Conservation (phyloP, 2,888 invertebrate genomes). For the Drosophila flavopinicola region DNA sequence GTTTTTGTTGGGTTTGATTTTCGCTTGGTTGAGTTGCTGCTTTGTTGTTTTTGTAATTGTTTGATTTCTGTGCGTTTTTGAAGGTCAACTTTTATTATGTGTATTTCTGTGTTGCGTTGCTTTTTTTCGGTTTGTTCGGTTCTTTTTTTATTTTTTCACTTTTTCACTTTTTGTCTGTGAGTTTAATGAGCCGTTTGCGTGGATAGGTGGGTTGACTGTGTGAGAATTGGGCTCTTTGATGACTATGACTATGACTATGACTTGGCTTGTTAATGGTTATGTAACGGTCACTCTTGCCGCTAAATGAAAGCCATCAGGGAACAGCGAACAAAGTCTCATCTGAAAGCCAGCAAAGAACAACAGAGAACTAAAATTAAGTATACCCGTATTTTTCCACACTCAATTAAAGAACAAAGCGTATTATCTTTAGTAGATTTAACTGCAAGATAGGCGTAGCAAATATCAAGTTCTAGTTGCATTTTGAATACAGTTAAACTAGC, state of each 20-base stretch:
- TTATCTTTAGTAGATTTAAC: neutral
- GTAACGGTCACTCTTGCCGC: constrained; percentile 32
- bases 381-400: neutral
- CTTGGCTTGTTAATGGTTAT: constrained; percentile 50
- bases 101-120: constrained; percentile 27
- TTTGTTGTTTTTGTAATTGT: constrained; percentile 61
- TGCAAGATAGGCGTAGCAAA: no score
- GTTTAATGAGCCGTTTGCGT: constrained; percentile 74
- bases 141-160: constrained; percentile 11
- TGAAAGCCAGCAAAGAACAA: neutral
- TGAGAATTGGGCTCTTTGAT: constrained; percentile 56
- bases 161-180: constrained; percentile 34
- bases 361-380: neutral
- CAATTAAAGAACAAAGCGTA: neutral
- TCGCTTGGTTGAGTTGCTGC: constrained; percentile 69
- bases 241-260: no score
- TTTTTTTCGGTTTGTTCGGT: constrained; percentile 10
- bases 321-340: no score
- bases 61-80: constrained; percentile 76
- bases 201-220: constrained; percentile 63
- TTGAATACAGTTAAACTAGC: neutral
- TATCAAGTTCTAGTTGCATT: neutral
- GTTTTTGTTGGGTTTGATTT: constrained; percentile 57
- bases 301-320: neutral
- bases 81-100: constrained; percentile 73